A percentile compares a stretch with the other conserved stretches of the same genome.
phyloP scores from a whole-genome alignment of 2,113 vertebrate species.

The Scomber japonicus region DNA sequence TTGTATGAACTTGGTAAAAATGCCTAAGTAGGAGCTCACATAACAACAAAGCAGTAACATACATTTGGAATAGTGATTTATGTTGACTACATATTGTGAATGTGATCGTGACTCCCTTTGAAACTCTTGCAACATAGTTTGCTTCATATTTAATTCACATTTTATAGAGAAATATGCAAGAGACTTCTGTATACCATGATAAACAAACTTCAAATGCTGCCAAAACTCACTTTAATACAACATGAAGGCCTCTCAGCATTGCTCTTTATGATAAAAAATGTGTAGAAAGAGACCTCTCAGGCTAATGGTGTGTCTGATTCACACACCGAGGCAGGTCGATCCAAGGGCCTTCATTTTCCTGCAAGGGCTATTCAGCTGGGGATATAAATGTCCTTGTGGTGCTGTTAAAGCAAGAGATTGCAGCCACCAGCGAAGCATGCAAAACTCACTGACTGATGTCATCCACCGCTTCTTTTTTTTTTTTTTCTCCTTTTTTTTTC shows the following conservation, averaged over 20 bases:
- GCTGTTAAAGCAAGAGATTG: constrained; percentile 27
- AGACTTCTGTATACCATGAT: too few species aligned
- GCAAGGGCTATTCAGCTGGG: constrained; percentile 38
- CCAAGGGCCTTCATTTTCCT: constrained; percentile 38
- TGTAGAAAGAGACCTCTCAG: not conserved
- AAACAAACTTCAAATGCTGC: not conserved
- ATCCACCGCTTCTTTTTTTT: not conserved
- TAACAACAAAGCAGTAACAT: not conserved
- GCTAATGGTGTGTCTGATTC: constrained; percentile 19
- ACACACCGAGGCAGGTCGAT: constrained; percentile 29
- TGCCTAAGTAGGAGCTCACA: not conserved
- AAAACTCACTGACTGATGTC: constrained; percentile 30
- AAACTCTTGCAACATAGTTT: not conserved
- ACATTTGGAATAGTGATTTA: not conserved
- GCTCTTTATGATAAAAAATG: constrained; percentile 10
- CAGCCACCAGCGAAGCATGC: constrained; percentile 21
- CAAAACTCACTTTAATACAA: not conserved
- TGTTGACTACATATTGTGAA: not conserved
- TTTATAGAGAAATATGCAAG: too few species aligned
- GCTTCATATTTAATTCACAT: too few species aligned
- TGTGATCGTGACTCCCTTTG: not conserved
- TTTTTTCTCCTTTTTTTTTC: not conserved
- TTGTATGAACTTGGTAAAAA: constrained; percentile 14
- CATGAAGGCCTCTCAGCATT: not conserved
- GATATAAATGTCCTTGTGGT: constrained; percentile 52